Evolutionary conservation across 2,113 vertebrate genomes (phyloP).

Genomic region (Chlorodrepanis virens): DNA sequence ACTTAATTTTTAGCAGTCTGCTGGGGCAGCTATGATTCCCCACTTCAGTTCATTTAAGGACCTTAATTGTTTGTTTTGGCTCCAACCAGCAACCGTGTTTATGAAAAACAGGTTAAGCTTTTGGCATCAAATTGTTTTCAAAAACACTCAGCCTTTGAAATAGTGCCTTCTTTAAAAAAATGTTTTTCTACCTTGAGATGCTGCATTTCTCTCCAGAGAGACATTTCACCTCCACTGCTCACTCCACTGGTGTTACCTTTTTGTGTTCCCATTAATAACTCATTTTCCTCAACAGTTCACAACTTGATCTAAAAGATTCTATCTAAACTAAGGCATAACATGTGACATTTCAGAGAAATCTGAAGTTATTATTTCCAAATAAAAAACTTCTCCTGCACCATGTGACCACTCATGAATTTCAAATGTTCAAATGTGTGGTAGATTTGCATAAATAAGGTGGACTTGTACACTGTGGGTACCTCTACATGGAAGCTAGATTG

Average conservation of each 20-base stretch:
- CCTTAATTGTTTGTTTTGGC: constrained; percentile 71
- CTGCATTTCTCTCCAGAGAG: constrained; percentile 39
- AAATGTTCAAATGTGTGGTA: background rate
- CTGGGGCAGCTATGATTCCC: constrained; percentile 35
- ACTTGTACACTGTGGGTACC: background rate
- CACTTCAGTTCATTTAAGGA: constrained; percentile 73
- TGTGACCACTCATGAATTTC: background rate
- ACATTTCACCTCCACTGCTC: background rate
- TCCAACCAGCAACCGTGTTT: constrained; percentile 65
- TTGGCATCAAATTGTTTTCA: constrained; percentile 76
- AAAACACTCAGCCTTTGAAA: constrained; percentile 66
- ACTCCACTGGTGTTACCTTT: background rate
- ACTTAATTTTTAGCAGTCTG: background rate
- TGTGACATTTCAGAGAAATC: background rate
- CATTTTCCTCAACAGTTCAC: background rate
- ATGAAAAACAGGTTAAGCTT: constrained; percentile 82
- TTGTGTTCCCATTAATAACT: background rate
- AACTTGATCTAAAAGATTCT: background rate
- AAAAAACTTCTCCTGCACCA: background rate
- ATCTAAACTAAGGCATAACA: background rate
- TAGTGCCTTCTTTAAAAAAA: constrained; percentile 14
- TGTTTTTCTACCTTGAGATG: constrained; percentile 42
- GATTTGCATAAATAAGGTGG: background rate
- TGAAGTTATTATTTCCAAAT: background rate
- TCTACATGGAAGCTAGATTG: background rate